phyloP scores from a whole-genome alignment of 2,888 invertebrate genomes.

The Amphipyra berbera region DNA sequence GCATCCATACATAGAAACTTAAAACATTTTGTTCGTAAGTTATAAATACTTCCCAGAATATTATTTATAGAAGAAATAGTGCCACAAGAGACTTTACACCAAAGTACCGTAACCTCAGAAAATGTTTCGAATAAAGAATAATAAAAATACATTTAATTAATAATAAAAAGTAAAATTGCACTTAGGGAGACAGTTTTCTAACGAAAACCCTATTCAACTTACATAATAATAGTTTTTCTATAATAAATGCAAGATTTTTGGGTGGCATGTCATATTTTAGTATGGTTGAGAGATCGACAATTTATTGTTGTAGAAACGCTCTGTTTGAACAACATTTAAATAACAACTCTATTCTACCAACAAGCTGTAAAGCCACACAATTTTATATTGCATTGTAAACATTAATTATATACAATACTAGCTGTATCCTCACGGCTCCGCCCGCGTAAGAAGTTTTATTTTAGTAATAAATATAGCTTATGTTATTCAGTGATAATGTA shows the following conservation, averaged over 20 bases:
- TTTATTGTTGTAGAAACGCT: not conserved
- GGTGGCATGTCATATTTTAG: conserved; percentile 77
- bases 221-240: conserved; percentile 75
- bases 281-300: conserved; percentile 62
- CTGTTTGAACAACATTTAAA: too few species aligned
- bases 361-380: too few species aligned
- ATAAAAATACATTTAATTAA: conserved; percentile 57
- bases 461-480: too few species aligned
- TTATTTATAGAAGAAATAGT: conserved; percentile 63
- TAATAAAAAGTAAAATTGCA: conserved; percentile 81
- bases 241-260: conserved; percentile 87
- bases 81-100: conserved; percentile 56
- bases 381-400: too few species aligned
- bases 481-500: too few species aligned
- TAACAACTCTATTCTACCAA: too few species aligned
- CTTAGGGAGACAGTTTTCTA: conserved; percentile 77
- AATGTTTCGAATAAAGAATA: conserved; percentile 62
- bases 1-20: conserved; percentile 71
- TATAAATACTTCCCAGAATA: conserved; percentile 68
- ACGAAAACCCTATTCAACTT: conserved; percentile 74
- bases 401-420: too few species aligned
- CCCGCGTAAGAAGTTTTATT: too few species aligned
- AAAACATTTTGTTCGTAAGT: conserved; percentile 63
- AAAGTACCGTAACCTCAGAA: conserved; percentile 76
- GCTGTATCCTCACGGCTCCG: too few species aligned